phyloP scores from a whole-genome alignment of 1,140 invertebrate genomes.

The Pachyrhynchus sulphureomaculatus region DNA sequence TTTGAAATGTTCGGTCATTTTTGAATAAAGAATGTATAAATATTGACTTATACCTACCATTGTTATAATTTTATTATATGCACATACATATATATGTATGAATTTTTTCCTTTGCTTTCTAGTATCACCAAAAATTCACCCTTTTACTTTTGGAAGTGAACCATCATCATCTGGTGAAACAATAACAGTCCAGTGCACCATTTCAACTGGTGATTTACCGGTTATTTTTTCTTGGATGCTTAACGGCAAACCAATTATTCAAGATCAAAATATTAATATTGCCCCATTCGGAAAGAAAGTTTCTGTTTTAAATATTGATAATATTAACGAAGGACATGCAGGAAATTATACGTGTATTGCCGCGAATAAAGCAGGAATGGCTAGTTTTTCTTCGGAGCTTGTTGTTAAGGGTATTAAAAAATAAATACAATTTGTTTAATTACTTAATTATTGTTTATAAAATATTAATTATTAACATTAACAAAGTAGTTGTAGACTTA shows the following conservation, averaged over 20 bases:
- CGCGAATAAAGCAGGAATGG: conserved; percentile 68
- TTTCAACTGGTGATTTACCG: conserved; percentile 45
- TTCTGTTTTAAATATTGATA: conserved; percentile 74
- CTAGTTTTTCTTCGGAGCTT: conserved; percentile 65
- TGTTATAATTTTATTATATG: too few species aligned
- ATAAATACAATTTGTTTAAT: too few species aligned
- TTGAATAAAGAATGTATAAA: too few species aligned
- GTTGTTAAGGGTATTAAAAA: conserved; percentile 66
- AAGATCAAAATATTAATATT: conserved; percentile 35
- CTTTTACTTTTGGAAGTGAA: conserved; percentile 65
- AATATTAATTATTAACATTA: too few species aligned
- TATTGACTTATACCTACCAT: too few species aligned
- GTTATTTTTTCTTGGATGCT: conserved; percentile 66
- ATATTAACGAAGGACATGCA: conserved; percentile 65
- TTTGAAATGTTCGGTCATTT: too few species aligned
- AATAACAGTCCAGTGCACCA: conserved; percentile 41
- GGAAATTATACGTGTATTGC: conserved; percentile 71
- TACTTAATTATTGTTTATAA: too few species aligned
- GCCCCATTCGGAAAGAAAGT: conserved; percentile 66
- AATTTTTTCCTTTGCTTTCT: too few species aligned
- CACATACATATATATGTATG: too few species aligned
- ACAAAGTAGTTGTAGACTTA: too few species aligned
- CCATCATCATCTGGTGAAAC: conserved; percentile 51
- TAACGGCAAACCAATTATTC: conserved; percentile 55
- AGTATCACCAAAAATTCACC: conserved; percentile 62